Evolutionary conservation across 2,888 invertebrate species (phyloP), one percentile per base, ranked within the genome.

Genomic region (Nysson spinosus): DNA sequence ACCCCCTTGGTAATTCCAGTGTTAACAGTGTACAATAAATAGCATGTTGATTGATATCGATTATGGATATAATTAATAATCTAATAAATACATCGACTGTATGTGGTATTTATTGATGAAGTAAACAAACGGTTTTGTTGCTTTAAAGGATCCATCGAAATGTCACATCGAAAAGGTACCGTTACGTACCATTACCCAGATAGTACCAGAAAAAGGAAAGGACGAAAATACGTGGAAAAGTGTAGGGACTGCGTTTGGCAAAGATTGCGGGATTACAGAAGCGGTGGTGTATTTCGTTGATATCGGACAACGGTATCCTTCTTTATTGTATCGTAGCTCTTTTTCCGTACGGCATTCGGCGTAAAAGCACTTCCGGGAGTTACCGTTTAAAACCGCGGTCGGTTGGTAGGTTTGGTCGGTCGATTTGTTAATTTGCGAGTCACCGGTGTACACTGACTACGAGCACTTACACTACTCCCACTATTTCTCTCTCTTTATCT

Each of bases 241-340:
- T n/a, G 40, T 9, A 42, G 58, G 44, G 61, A 54, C 65, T 58
- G 56, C 56, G 61, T 58, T 35, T 50, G 47, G 55, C 35, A 72
- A 72, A 75, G 72, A 75, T 75, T 72, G 76, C 51, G 17, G 76
- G 76, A 75, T 75, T 75, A 75, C 54, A 37, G 54, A 34, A 43
- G n/a, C 54, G 62, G 58, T 44, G 57, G 71, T 72, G 65, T 78
- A 69, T 70, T 60, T 42, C 46, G 62, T 44, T 58, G 62, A 66
- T 75, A 71, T 66, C 72, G 65, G 34, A 39, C 54, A 40, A 40
- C 11, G 17, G 37, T 55, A 42, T 57, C 61, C 50, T 65, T 56
- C 62, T 68, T 69, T 61, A 65, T 61, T 58, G 46, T 56, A 6
- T 37, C 50, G 24, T 40, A 30, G 43, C 26, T 44, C 43, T 54